Evolutionary conservation across 2,797 vertebrate genomes (phyloP), one percentile per base, ranked within the genome.

Genomic region (Pogoniulus pusillus): DNA sequence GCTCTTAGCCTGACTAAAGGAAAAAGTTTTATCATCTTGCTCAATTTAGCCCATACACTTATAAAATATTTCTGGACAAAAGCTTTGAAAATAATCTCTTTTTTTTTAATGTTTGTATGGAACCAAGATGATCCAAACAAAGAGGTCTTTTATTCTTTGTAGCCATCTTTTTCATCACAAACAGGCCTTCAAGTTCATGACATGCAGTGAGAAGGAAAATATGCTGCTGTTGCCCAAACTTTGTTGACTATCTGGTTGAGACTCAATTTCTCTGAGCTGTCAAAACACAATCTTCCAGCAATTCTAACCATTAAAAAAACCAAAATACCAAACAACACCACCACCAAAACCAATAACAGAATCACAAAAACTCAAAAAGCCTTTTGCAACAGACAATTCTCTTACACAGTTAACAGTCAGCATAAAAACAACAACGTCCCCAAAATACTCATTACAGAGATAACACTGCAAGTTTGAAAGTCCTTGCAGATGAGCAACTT

Each of bases 61-160:
- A 78, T 87, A 37, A 87, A 73, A 54, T 43, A 73, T 59, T 84
- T 86, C 68, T 78, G 71, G 70, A 71, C 24, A 70, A 22, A 2
- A 89, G 58, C 22, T 78, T 55, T 89, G 62, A 70, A 83, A 89
- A 89, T 43, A 45, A 20, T 9, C 26, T 70, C n/a, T n/a, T n/a
- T 43, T 34, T 76, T 86, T 69, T 30, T 39, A 39, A 84, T 59
- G 39, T 66, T 66, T 74, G 29, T 39, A 59, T 16, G 75, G 93
- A 89, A 82, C 66, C 43, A 78, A 89, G 66, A 54, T 68, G 71
- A 78, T 39, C 34, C 54, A 93, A 87, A 82, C 71, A 87, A 45
- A 77, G 49, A 78, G 30, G 22, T 16, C 41, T 73, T 73, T 80
- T 69, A 23, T 83, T 37, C 65, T 80, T 27, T 13, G 29, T 24